Conservation (phyloP, 2,113 vertebrate species). For the Campylorhamphus procurvoides region DNA sequence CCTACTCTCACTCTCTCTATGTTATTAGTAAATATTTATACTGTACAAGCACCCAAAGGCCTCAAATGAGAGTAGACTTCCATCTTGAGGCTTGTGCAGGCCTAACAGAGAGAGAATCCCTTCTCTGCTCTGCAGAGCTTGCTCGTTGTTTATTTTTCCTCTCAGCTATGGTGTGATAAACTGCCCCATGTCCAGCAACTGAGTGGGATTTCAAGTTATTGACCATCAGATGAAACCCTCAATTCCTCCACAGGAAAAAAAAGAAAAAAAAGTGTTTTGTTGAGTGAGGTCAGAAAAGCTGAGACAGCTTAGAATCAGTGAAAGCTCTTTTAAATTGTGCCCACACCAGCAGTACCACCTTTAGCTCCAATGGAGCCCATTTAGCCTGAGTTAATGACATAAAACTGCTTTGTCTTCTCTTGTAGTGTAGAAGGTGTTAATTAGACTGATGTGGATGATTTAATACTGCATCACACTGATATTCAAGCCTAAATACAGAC, state of each 20-base stretch:
- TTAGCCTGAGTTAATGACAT: not conserved
- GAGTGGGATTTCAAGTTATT: not conserved
- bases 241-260: not conserved
- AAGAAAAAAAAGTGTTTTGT: not conserved
- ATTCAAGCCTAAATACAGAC: not conserved
- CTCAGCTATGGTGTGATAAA: not conserved
- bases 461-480: not conserved
- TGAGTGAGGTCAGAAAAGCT: not conserved
- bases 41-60: constrained; percentile 32
- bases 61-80: not conserved
- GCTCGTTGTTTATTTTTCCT: not conserved
- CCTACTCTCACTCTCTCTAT: constrained; percentile 26
- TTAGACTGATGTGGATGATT: not conserved
- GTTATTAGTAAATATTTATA: constrained; percentile 70
- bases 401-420: not conserved
- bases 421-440: not conserved
- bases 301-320: not conserved
- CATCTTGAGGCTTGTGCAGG: constrained; percentile 4
- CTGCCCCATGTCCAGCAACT: not conserved
- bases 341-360: not conserved
- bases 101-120: not conserved
- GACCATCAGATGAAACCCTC: not conserved
- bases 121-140: not conserved
- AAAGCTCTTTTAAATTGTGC: not conserved
- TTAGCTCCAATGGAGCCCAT: not conserved